Evolutionary conservation across 2,113 vertebrate species (phyloP).

Genomic region (Lycocorax pyrrhopterus): DNA sequence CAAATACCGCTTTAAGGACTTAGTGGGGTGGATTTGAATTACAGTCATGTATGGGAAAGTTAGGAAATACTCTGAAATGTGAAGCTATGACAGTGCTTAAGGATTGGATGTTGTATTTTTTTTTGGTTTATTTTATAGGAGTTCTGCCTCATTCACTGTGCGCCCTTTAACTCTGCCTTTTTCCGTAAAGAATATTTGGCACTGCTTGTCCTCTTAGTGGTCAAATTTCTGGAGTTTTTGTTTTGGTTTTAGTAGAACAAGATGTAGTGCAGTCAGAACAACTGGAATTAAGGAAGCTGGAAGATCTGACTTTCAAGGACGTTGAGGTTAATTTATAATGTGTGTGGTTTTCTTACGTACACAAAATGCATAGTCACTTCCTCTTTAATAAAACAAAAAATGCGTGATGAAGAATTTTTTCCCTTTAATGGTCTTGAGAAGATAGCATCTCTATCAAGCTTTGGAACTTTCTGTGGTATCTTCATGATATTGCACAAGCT

Average conservation of each 20-base stretch:
- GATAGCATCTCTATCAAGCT: neutral
- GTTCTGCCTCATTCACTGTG: neutral
- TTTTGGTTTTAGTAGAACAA: neutral
- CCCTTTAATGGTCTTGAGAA: slow-evolving; percentile 9
- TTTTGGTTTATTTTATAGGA: neutral
- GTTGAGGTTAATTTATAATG: neutral
- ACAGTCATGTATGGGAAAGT: neutral
- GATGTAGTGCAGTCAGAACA: neutral
- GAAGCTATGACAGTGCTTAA: neutral
- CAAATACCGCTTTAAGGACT: neutral
- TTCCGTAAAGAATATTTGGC: neutral
- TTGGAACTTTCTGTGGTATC: neutral
- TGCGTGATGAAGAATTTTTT: neutral
- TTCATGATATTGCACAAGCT: slow-evolving; percentile 10
- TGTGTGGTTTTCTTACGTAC: slow-evolving; percentile 27
- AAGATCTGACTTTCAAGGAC: neutral
- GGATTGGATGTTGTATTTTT: neutral
- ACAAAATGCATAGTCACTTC: slow-evolving; percentile 12
- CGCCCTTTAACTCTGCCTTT: neutral
- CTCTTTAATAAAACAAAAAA: neutral
- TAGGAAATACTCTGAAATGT: neutral
- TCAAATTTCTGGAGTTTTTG: neutral
- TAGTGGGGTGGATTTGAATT: neutral
- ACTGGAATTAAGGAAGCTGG: neutral
- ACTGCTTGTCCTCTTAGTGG: neutral